Base-by-base conservation (phyloP, 2,113 vertebrate genomes). In the Sebastes fasciatus region DNA sequence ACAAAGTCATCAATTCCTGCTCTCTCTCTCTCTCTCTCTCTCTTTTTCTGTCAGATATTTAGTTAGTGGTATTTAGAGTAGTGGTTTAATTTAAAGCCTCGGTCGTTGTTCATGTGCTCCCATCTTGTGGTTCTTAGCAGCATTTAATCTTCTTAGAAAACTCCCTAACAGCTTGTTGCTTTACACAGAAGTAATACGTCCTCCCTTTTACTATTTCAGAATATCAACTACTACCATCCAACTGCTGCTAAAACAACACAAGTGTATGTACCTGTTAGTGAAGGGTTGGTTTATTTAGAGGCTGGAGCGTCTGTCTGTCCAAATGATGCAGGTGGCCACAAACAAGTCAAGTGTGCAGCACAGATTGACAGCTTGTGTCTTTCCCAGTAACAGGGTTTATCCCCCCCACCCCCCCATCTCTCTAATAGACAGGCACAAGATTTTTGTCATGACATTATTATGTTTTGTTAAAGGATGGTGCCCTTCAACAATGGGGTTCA, bases 131-230 rank as follows among this genome's bases (percentile, higher is more conserved):
- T 46, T 64, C 75, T 82, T 52, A 60, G 67, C 2, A 9, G 60
- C 9, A 55, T 76, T 42, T 85, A 86, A 93, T 89, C 91, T 86
- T 57, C 71, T 86, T 87, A 89, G 19, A 43, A 76, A 86, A 75
- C 60, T 49, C 42, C 21, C 1, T 34, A 64, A 68, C 78, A 63
- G 40, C 74, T 72, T 75, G 64, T 74, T 66, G 52, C 58, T 76
- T 43, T 23, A 69, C 51, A 73, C 5, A 66, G 3, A 86, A 62
- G 57, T 40, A 1, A 73, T 26, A 51, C 14, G 42, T 49, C 23
- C 5, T 51, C 12, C 1, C 1, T 48, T 63, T 66, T 48, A 66
- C 26, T 8, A 6, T 5, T 57, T n/a, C 14, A 68, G 1, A 70
- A 58, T 17, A 70, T 73, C 9, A 58, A 8, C 10, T 26, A 49